These are phyloP conservation scores for Potorous gilbertii DNA, from an alignment of 2,797 vertebrate genomes.

Conservation along the genomic window DNA sequence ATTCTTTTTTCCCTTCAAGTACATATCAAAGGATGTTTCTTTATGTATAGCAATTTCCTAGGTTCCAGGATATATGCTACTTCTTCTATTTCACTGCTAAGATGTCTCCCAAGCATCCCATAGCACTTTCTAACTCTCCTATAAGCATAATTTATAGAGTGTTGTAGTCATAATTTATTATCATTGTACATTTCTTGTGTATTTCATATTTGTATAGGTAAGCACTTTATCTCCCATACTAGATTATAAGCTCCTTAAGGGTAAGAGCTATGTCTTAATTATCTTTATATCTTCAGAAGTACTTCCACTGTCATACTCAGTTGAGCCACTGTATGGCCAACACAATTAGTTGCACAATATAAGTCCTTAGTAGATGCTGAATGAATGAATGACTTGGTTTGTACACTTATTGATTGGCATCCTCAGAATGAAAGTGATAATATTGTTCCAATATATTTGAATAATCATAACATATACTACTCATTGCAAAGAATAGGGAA, in stretches of 20 bases:
- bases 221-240: neutral
- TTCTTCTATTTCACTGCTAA: neutral
- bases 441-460: neutral
- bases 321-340: neutral
- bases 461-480: neutral
- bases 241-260: neutral
- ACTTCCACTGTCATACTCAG: neutral
- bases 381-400: neutral
- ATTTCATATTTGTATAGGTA: neutral
- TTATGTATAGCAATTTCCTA: neutral
- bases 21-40: fast-evolving
- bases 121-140: neutral
- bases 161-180: neutral
- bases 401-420: neutral
- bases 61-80: neutral
- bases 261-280: neutral
- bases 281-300: neutral
- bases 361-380: neutral
- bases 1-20: neutral
- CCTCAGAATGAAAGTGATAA: neutral
- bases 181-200: neutral
- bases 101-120: neutral
- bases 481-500: neutral
- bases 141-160: neutral
- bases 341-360: neutral